Percentiles rank a stretch among this genome's conserved stretches.
Evolutionary conservation across 2,888 invertebrate species (phyloP).

Genomic region (Leucoptera coffeella): DNA sequence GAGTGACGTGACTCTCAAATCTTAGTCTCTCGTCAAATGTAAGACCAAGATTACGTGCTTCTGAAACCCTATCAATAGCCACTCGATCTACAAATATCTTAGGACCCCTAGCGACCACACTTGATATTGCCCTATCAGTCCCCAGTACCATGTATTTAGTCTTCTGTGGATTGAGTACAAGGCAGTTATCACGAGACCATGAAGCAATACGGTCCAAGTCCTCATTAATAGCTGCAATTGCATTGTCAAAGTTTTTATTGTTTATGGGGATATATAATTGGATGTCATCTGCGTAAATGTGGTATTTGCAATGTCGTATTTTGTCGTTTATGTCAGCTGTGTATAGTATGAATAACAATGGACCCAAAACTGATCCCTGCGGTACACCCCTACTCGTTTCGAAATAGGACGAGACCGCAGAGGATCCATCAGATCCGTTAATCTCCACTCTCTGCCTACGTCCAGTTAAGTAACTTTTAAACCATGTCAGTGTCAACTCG

Average conservation of each 20-base stretch:
- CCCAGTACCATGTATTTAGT: not conserved
- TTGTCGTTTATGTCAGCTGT: slow-evolving; percentile 6
- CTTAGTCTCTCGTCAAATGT: not conserved
- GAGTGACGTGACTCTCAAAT: not conserved
- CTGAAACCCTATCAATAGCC: not conserved
- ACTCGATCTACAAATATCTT: not conserved
- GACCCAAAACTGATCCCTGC: slow-evolving; percentile 6
- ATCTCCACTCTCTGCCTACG: not conserved
- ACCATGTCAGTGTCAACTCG: slow-evolving; percentile 1
- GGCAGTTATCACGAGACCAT: too few species aligned
- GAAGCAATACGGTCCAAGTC: too few species aligned
- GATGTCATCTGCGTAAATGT: slow-evolving; percentile 5
- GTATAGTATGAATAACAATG: slow-evolving; percentile 5
- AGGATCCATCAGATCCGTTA: not conserved
- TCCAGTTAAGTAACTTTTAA: slow-evolving; percentile 3
- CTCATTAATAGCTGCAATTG: too few species aligned
- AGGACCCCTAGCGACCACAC: not conserved
- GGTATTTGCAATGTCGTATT: not conserved
- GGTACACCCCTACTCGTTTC: slow-evolving; percentile 1
- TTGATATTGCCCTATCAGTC: not conserved
- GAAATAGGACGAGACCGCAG: not conserved
- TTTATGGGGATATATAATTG: slow-evolving; percentile 6
- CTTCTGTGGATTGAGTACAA: not conserved
- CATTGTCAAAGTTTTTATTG: too few species aligned
- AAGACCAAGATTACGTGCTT: not conserved